Evolutionary conservation across 2,888 invertebrate genomes (phyloP).

Genomic region (Drosophila imparisetae): DNA sequence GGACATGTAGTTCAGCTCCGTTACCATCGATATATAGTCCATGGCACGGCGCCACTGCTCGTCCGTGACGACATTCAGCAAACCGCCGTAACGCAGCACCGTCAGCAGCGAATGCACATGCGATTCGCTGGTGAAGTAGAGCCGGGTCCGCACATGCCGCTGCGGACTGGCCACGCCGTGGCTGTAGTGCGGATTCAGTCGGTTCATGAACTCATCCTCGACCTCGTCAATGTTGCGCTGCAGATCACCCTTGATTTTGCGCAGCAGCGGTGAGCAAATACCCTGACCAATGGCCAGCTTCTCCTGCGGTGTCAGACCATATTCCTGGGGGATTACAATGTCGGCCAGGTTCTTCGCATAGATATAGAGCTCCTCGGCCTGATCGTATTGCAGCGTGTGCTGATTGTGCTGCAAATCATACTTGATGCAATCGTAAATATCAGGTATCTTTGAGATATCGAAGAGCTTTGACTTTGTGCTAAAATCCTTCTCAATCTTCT

Average conservation of each 20-base stretch:
- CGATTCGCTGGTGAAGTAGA: conserved; percentile 99
- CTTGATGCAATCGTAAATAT: conserved; percentile 99
- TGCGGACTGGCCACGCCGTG: conserved; percentile 99
- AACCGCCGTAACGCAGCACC: conserved; percentile 95
- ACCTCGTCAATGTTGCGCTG: conserved; percentile 96
- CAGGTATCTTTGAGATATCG: conserved; percentile 99
- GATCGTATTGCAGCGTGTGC: conserved; percentile 95
- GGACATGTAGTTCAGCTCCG: conserved; percentile 99
- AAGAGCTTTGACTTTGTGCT: conserved; percentile 95
- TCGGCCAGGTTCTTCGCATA: conserved; percentile 99
- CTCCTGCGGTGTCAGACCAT: conserved; percentile 97
- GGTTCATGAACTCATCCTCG: conserved; percentile 97
- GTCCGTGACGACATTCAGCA: conserved; percentile 94
- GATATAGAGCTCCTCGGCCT: conserved; percentile 95
- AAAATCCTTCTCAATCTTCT: conserved; percentile 99
- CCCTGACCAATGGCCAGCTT: conserved; percentile 98
- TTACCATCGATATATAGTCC: conserved; percentile 99
- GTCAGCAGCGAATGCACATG: conserved; percentile 99
- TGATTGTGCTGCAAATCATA: conserved; percentile 99
- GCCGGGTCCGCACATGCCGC: conserved; percentile 97
- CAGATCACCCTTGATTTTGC: conserved; percentile 97
- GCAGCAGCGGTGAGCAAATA: conserved; percentile 97
- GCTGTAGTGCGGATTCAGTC: conserved; percentile 98
- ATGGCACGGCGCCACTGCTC: conserved; percentile 99
- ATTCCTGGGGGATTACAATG: conserved; percentile 99